Percentiles rank a stretch among this genome's conserved stretches.
Evolutionary conservation across 35 echinoderm and acorn worm genomes (phyloP).

Genomic region (Stichopus chloronotus): DNA sequence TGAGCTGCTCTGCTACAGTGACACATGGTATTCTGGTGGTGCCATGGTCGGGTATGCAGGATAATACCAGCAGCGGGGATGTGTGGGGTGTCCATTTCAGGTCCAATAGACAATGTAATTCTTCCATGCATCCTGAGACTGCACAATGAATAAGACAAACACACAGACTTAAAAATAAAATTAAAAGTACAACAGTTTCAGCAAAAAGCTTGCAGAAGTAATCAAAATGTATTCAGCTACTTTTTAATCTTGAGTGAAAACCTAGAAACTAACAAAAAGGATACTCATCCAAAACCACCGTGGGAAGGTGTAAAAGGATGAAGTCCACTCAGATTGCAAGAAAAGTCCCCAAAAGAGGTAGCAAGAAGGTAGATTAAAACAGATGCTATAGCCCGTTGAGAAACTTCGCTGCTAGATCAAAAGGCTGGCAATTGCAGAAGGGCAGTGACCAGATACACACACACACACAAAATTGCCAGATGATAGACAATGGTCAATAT

Average conservation of each 20-base stretch:
- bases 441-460: no score
- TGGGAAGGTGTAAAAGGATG: no score
- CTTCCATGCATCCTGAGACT: conserved; percentile 64
- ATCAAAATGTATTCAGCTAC: background rate
- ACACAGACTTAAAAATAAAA: background rate
- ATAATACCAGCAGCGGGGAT: conserved; percentile 79
- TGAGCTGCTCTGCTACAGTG: conserved; percentile 75
- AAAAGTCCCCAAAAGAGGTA: no score
- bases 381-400: no score
- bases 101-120: conserved; percentile 83
- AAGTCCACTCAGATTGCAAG: no score
- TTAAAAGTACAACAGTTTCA: background rate
- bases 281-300: no score
- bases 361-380: no score
- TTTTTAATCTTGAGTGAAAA: background rate
- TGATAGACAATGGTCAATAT: no score
- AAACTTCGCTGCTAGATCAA: no score
- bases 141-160: background rate
- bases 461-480: no score
- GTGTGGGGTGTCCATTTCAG: conserved; percentile 73
- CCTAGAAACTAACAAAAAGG: no score
- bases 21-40: conserved; percentile 80
- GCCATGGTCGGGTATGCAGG: conserved; percentile 61
- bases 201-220: background rate
- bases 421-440: no score